These are phyloP conservation scores for Eupithecia dodoneata DNA, from an alignment of 2,888 invertebrate species.

Conservation along the genomic window DNA sequence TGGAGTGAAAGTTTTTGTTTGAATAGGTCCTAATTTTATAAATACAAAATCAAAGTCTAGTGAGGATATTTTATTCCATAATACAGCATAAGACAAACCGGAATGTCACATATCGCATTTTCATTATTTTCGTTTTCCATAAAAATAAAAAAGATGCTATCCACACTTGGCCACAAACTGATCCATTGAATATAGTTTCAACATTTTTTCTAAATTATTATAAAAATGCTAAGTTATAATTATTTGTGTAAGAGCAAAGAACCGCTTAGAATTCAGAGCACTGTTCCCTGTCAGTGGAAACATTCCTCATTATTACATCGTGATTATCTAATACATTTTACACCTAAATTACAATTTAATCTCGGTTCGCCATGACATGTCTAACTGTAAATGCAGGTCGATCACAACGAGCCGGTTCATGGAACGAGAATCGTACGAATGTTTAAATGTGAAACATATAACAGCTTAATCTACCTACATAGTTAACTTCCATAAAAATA, in stretches of 20 bases:
- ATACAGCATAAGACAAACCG: conserved; percentile 85
- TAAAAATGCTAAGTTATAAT: conserved; percentile 84
- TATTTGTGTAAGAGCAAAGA: conserved; percentile 81
- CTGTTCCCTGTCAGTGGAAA: conserved; percentile 68
- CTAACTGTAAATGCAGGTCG: conserved; percentile 79
- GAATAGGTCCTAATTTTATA: conserved; percentile 11
- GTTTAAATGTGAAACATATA: conserved; percentile 78
- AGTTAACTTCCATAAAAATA: conserved; percentile 82
- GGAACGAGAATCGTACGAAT: conserved; percentile 64
- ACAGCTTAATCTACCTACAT: conserved; percentile 83
- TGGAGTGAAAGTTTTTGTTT: background rate
- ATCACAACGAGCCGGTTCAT: conserved; percentile 69
- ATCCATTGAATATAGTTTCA: conserved; percentile 71
- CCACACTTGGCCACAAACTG: conserved; percentile 74
- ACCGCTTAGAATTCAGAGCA: conserved; percentile 76
- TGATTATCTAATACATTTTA: conserved; percentile 79
- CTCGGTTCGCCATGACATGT: conserved; percentile 76
- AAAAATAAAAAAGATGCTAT: conserved; percentile 78
- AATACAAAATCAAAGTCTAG: conserved; percentile 70
- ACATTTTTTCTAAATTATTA: conserved; percentile 83
- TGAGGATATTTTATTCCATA: conserved; percentile 85
- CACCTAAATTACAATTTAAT: conserved; percentile 81
- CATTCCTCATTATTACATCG: conserved; percentile 76
- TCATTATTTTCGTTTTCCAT: conserved; percentile 75
- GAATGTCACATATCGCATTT: conserved; percentile 82